Percentiles rank a stretch among this genome's conserved stretches.
Conservation (phyloP, 2,888 invertebrate genomes). For the Agriopis marginaria region DNA sequence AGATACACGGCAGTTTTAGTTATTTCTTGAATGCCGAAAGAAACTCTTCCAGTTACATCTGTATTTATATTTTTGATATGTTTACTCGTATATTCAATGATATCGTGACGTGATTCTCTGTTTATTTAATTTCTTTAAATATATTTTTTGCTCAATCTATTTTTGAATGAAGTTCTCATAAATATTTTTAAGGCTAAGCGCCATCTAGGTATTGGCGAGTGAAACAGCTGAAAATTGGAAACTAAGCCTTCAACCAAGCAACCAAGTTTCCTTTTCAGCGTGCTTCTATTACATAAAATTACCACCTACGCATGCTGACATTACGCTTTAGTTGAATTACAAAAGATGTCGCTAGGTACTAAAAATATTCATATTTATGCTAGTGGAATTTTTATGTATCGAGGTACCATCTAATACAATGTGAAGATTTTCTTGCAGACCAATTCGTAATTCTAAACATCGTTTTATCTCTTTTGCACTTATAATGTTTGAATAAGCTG, state of each 20-base stretch:
- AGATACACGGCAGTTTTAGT: not conserved
- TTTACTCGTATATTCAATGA: not conserved
- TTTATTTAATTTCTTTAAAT: too few species aligned
- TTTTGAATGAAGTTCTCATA: not conserved
- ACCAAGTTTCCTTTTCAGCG: not conserved
- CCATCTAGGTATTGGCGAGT: conserved; percentile 13
- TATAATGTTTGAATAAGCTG: not conserved
- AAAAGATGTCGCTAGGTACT: conserved; percentile 32
- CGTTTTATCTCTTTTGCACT: conserved; percentile 7
- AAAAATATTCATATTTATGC: not conserved
- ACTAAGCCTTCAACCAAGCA: not conserved
- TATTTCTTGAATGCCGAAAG: too few species aligned
- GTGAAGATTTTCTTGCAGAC: not conserved
- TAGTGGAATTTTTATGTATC: conserved; percentile 16
- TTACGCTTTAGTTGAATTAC: conserved; percentile 11
- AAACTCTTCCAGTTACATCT: not conserved
- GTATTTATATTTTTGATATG: not conserved
- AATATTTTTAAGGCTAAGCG: conserved; percentile 7
- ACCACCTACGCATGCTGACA: not conserved
- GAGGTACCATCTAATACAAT: not conserved
- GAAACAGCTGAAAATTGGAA: not conserved
- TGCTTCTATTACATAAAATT: not conserved
- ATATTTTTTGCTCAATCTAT: too few species aligned
- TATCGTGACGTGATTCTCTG: too few species aligned
- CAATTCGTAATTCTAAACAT: conserved; percentile 8